Evolutionary conservation across 1,140 invertebrate genomes (phyloP).

Genomic region (Radopholus similis): DNA sequence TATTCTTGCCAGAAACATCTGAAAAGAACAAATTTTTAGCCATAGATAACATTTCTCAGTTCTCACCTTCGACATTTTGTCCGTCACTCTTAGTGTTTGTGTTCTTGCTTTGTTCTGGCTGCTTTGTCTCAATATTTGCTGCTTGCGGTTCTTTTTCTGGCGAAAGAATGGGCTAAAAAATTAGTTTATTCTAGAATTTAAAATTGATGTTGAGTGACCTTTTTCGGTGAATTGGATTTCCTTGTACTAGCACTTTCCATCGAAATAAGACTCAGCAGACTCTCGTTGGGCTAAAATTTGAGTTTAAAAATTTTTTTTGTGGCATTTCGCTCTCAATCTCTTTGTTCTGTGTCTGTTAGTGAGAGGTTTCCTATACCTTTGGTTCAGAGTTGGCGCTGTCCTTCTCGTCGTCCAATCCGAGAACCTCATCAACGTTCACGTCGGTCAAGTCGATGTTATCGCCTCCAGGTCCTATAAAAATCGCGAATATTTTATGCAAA

Average conservation of each 20-base stretch:
- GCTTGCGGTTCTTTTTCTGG: background rate
- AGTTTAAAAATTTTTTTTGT: background rate
- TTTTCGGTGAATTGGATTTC: background rate
- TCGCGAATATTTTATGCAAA: background rate
- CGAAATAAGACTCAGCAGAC: background rate
- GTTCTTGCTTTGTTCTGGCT: background rate
- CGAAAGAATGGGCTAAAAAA: background rate
- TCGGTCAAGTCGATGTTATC: constrained; percentile 19
- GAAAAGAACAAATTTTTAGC: background rate
- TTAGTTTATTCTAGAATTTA: background rate
- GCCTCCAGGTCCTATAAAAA: constrained; percentile 16
- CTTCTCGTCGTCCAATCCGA: constrained; percentile 25
- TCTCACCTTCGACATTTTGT: background rate
- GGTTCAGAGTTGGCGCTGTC: constrained; percentile 9
- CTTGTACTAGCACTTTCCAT: background rate
- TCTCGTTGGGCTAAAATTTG: background rate
- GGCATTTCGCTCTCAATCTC: too few relatives aligned
- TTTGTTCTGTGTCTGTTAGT: background rate
- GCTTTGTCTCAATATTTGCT: background rate
- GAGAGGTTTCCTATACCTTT: background rate
- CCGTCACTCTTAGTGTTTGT: background rate
- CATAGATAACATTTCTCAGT: background rate
- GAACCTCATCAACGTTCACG: constrained; percentile 27
- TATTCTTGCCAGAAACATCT: background rate
- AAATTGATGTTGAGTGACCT: too few relatives aligned